Evolutionary conservation across 2,797 vertebrate genomes (phyloP).

Genomic region (Novumbra hubbsi): DNA sequence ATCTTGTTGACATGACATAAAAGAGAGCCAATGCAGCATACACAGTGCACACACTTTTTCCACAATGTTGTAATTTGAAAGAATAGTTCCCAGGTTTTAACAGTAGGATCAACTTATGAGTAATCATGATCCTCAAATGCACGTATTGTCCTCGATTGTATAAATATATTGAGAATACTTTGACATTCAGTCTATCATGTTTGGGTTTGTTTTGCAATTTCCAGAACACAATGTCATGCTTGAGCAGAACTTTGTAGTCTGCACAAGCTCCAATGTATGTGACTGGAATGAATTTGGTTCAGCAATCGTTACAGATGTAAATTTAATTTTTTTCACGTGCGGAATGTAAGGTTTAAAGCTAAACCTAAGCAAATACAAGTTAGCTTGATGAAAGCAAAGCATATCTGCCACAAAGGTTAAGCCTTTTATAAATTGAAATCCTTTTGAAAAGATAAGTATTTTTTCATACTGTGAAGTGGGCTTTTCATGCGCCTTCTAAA

Average conservation of each 20-base stretch:
- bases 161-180: slow-evolving; percentile 10
- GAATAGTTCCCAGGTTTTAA: not conserved
- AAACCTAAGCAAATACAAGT: slow-evolving; percentile 69
- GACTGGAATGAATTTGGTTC: slow-evolving; percentile 43
- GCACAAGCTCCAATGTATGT: slow-evolving; percentile 45
- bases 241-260: slow-evolving; percentile 55
- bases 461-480: slow-evolving; percentile 61
- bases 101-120: slow-evolving; percentile 31
- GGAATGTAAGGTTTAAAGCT: slow-evolving; percentile 62
- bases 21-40: not conserved
- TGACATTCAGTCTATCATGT: slow-evolving; percentile 16
- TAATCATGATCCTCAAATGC: slow-evolving; percentile 2
- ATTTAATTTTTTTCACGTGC: slow-evolving; percentile 71
- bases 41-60: not conserved
- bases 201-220: slow-evolving; percentile 32
- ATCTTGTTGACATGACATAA: not conserved
- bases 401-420: slow-evolving; percentile 66
- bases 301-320: slow-evolving; percentile 58
- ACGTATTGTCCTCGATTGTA: not conserved
- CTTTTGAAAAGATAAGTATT: slow-evolving; percentile 69
- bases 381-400: slow-evolving; percentile 66
- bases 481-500: slow-evolving; percentile 55
- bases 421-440: slow-evolving; percentile 70
- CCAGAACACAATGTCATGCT: slow-evolving; percentile 38
- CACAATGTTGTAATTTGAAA: slow-evolving; percentile 15